A percentile compares a stretch with the other conserved stretches of the same genome.
Evolutionary conservation across 2,113 vertebrate genomes (phyloP).

Genomic region (Naja naja): DNA sequence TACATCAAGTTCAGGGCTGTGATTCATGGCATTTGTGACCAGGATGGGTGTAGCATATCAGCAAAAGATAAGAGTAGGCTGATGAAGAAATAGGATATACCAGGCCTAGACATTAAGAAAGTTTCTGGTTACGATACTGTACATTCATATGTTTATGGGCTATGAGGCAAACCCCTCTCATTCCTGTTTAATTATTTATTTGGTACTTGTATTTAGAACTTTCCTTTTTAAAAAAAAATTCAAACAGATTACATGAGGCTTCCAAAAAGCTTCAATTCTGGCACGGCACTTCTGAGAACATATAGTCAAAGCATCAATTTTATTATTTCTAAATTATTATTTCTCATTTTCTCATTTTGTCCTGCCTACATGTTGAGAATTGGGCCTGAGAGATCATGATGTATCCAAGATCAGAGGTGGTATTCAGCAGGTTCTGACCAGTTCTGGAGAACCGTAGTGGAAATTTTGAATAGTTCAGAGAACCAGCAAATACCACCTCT

Average conservation of each 20-base stretch:
- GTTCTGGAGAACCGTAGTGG: no score
- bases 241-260: neutral
- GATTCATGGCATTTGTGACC: neutral
- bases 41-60: neutral
- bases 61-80: neutral
- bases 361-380: neutral
- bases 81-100: neutral
- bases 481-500: no score
- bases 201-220: neutral
- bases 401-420: neutral
- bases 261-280: neutral
- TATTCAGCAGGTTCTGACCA: no score
- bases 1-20: neutral
- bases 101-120: neutral
- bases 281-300: neutral
- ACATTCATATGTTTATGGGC: neutral
- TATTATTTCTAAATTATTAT: neutral
- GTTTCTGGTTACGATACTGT: neutral
- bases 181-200: neutral
- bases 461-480: no score
- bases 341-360: neutral
- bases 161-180: neutral
- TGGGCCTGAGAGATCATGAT: neutral
- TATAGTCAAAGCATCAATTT: neutral
- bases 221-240: neutral